Percentiles rank a stretch among this genome's conserved stretches.
These are phyloP conservation scores for Aplocera efformata DNA, from an alignment of 2,888 invertebrate genomes.

Conservation along the genomic window DNA sequence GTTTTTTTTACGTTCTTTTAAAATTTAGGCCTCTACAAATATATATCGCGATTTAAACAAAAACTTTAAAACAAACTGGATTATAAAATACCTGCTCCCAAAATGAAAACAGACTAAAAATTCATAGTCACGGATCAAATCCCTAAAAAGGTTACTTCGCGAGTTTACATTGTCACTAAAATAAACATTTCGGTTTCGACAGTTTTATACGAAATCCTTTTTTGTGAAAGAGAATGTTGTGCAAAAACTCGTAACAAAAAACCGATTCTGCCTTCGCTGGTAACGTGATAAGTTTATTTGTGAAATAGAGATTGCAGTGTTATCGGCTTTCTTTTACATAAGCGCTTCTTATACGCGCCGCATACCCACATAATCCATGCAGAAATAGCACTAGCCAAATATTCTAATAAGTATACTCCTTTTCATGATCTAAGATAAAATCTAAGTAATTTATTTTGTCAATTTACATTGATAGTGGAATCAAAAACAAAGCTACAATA, in stretches of 20 bases:
- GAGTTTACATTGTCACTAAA: slow-evolving; percentile 62
- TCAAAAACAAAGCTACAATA: no score
- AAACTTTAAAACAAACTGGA: background rate
- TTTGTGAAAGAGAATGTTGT: slow-evolving; percentile 56
- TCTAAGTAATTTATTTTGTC: no score
- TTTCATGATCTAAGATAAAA: no score
- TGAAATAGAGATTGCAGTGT: slow-evolving; percentile 57
- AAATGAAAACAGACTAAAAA: slow-evolving; percentile 25
- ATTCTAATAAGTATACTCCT: no score
- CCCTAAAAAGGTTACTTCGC: slow-evolving; percentile 38
- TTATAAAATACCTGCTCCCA: slow-evolving; percentile 4
- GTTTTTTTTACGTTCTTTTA: no score
- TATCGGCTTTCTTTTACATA: slow-evolving; percentile 41
- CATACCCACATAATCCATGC: no score
- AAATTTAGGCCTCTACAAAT: no score
- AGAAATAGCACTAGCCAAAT: no score
- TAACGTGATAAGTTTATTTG: slow-evolving; percentile 75
- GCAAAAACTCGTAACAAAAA: slow-evolving; percentile 69
- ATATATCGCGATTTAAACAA: no score
- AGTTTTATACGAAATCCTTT: slow-evolving; percentile 46
- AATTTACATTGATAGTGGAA: no score
- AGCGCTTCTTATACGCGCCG: no score
- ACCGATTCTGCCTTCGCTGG: slow-evolving; percentile 53
- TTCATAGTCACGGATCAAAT: slow-evolving; percentile 42
- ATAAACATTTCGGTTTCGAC: slow-evolving; percentile 62